These are phyloP conservation scores for Sinonovacula constricta DNA, from an alignment of 1,140 invertebrate species.

Conservation along the genomic window DNA sequence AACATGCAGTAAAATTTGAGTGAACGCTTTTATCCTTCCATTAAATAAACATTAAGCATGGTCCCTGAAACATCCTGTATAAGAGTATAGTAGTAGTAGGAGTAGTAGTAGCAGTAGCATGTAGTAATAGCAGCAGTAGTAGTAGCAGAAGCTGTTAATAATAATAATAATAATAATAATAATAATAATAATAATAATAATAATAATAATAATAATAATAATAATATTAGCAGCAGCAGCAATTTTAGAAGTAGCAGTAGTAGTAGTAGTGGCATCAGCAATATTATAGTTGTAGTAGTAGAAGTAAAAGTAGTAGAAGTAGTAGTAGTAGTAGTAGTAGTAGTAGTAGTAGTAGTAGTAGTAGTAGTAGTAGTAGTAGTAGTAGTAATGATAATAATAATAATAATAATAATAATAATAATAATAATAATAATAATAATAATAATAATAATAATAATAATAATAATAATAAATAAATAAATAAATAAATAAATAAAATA, in stretches of 20 bases:
- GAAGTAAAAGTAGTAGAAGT: neutral
- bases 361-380: conserved; percentile 4
- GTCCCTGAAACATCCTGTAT: too few relatives aligned
- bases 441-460: conserved; percentile 2
- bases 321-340: conserved; percentile 4
- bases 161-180: conserved; percentile 5
- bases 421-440: neutral
- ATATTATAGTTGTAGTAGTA: neutral
- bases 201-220: too few relatives aligned
- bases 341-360: conserved; percentile 2
- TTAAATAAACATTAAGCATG: too few relatives aligned
- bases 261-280: neutral
- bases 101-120: too few relatives aligned
- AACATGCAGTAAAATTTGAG: too few relatives aligned
- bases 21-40: too few relatives aligned
- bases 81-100: too few relatives aligned
- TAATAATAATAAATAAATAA: too few relatives aligned
- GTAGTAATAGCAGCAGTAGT: too few relatives aligned
- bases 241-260: neutral
- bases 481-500: too few relatives aligned
- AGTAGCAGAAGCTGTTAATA: neutral
- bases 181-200: conserved; percentile 5
- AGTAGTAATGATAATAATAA: conserved; percentile 5
- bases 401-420: conserved; percentile 5
- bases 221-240: neutral